These are phyloP conservation scores for Oscarella lobularis DNA, from an alignment of 37 sponge, comb jelly and placozoan genomes.

Conservation along the genomic window DNA sequence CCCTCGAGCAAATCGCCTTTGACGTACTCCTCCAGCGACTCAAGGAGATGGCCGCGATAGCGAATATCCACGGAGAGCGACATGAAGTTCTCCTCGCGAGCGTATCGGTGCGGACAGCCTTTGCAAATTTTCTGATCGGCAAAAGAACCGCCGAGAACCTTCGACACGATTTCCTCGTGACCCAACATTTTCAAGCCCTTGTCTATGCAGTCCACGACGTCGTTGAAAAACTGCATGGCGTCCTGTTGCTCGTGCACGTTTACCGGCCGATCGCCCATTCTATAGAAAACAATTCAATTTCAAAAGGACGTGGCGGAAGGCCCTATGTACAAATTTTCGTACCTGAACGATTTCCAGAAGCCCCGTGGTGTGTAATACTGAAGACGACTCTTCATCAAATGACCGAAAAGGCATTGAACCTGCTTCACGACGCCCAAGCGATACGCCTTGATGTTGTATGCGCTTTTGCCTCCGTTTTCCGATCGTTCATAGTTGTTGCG, in stretches of 20 bases:
- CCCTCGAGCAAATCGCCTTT: slow-evolving; percentile 97
- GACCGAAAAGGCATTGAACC: slow-evolving; percentile 82
- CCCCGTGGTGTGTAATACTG: slow-evolving; percentile 80
- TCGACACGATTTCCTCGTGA: slow-evolving; percentile 14
- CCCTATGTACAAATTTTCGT: too few species aligned
- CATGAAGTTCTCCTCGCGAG: slow-evolving; percentile 85
- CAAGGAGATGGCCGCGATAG: slow-evolving; percentile 73
- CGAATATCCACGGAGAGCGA: slow-evolving; percentile 87
- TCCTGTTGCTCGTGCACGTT: slow-evolving; percentile 95
- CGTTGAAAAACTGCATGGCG: slow-evolving; percentile 98
- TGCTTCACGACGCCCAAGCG: slow-evolving; percentile 53
- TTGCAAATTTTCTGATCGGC: slow-evolving; percentile 99
- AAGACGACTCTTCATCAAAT: slow-evolving; percentile 57
- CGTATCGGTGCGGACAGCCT: slow-evolving; percentile 93
- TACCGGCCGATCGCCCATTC: slow-evolving; percentile 81
- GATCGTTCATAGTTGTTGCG: too few species aligned
- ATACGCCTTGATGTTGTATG: neutral
- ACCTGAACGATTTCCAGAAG: slow-evolving; percentile 89
- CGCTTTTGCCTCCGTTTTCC: too few species aligned
- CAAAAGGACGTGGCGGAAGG: too few species aligned
- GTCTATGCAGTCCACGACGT: slow-evolving; percentile 82
- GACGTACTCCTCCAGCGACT: slow-evolving; percentile 92
- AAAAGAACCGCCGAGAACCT: slow-evolving; percentile 78
- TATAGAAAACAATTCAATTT: neutral
- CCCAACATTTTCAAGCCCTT: slow-evolving; percentile 67